These are phyloP conservation scores for Macrosoma leucophasiata DNA, from an alignment of 2,888 invertebrate species.

Conservation along the genomic window DNA sequence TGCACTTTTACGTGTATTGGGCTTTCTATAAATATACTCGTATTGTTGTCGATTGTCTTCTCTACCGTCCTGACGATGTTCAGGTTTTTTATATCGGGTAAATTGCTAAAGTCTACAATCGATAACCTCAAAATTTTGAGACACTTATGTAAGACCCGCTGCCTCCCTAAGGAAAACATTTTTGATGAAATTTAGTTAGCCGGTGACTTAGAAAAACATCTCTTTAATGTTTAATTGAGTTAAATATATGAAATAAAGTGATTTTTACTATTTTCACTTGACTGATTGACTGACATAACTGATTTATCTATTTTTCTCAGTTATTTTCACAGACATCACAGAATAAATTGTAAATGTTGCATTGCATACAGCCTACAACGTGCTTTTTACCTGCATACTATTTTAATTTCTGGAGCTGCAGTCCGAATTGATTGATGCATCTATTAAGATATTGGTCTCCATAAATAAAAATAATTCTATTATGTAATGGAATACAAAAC, in stretches of 20 bases:
- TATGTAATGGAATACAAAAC: too few species aligned
- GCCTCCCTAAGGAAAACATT: conserved; percentile 57
- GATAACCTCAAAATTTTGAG: conserved; percentile 73
- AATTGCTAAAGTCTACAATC: conserved; percentile 53
- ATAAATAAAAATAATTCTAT: too few species aligned
- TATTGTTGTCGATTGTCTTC: conserved; percentile 63
- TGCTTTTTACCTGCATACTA: too few species aligned
- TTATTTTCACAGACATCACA: too few species aligned
- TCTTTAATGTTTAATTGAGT: conserved; percentile 38
- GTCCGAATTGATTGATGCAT: too few species aligned
- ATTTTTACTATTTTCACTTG: conserved; percentile 39
- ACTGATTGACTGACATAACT: conserved; percentile 47
- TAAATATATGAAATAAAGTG: conserved; percentile 26
- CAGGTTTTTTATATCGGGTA: conserved; percentile 62
- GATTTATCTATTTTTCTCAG: too few species aligned
- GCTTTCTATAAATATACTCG: conserved; percentile 67
- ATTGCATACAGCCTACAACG: too few species aligned
- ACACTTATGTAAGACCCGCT: conserved; percentile 61
- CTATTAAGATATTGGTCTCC: too few species aligned
- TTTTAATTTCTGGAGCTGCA: too few species aligned
- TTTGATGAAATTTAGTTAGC: conserved; percentile 22
- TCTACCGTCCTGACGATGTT: conserved; percentile 66
- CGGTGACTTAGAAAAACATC: conserved; percentile 33
- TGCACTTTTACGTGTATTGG: conserved; percentile 69
- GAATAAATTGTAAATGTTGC: too few species aligned